These are phyloP conservation scores for Seira musarum DNA, from an alignment of 2,888 invertebrate species.

Conservation along the genomic window DNA sequence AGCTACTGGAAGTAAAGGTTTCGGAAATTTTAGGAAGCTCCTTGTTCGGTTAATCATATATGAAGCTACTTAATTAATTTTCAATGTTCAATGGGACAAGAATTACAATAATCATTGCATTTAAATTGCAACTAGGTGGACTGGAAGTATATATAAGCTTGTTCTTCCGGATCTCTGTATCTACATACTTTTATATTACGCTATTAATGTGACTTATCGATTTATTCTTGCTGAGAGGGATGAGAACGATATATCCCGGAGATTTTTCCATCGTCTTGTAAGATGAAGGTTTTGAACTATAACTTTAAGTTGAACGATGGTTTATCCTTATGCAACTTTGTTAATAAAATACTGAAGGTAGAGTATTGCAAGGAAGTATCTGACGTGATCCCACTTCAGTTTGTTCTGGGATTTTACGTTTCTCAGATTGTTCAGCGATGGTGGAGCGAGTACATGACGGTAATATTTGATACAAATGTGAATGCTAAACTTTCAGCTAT, in stretches of 20 bases:
- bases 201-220: constrained; percentile 72
- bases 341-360: no score
- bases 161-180: constrained; percentile 73
- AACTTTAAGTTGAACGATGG: no score
- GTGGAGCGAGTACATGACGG: constrained; percentile 72
- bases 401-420: constrained; percentile 75
- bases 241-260: not conserved
- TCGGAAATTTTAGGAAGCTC: constrained; percentile 90
- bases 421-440: constrained; percentile 73
- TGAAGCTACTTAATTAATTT: not conserved
- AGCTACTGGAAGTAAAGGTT: constrained; percentile 84
- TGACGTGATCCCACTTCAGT: constrained; percentile 72
- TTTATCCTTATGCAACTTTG: no score
- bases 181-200: constrained; percentile 72
- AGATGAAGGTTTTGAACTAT: no score
- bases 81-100: constrained; percentile 19
- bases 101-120: no score
- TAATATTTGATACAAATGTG: no score
- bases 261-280: constrained; percentile 1
- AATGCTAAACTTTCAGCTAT: no score
- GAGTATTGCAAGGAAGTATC: constrained; percentile 61
- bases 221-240: not conserved
- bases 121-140: constrained; percentile 71
- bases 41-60: constrained; percentile 77
- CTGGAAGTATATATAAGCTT: constrained; percentile 74